Percentiles rank a stretch among this genome's conserved stretches.
Evolutionary conservation across 1,140 invertebrate species (phyloP).

Genomic region (Halesus radiatus): DNA sequence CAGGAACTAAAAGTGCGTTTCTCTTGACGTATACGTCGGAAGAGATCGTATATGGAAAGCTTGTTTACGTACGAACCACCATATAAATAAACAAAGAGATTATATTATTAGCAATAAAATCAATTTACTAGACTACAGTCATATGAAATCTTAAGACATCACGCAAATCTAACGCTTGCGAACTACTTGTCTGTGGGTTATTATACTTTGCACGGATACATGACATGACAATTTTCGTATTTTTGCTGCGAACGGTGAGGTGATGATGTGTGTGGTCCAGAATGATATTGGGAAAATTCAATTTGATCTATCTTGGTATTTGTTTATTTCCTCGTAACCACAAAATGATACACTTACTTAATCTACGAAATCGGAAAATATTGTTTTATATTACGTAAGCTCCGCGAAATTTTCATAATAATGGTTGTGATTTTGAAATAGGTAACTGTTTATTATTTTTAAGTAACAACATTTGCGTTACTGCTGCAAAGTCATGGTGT

Average conservation of each 20-base stretch:
- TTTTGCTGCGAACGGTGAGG: not conserved
- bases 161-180: not conserved
- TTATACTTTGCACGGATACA: not conserved
- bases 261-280: slow-evolving; percentile 1
- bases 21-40: not conserved
- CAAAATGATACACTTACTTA: no score
- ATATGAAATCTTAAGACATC: not conserved
- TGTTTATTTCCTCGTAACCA: not conserved
- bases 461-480: no score
- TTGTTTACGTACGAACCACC: not conserved
- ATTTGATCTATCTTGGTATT: not conserved
- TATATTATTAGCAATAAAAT: no score
- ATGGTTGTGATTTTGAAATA: no score
- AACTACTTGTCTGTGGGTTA: not conserved
- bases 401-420: no score
- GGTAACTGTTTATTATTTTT: no score
- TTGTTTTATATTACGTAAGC: no score
- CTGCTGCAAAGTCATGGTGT: no score
- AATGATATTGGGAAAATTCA: not conserved
- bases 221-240: no score
- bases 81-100: no score
- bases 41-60: slow-evolving; percentile 32
- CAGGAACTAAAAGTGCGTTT: slow-evolving; percentile 29
- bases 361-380: no score
- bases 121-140: no score